These are phyloP conservation scores for Hestina assimilis DNA, from an alignment of 1,140 invertebrate genomes.

Conservation along the genomic window DNA sequence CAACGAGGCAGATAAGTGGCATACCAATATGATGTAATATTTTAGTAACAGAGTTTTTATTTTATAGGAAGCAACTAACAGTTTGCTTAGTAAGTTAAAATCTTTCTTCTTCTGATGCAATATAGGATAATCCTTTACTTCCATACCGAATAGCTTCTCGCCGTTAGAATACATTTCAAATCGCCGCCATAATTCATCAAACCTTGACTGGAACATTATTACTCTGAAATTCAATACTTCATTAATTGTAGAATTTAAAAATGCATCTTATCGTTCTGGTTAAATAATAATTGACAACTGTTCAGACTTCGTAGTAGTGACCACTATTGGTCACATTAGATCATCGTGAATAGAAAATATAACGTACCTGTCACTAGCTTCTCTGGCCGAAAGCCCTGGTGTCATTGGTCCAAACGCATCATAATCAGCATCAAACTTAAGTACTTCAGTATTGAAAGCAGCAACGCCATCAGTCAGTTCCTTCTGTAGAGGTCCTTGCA, in stretches of 20 bases:
- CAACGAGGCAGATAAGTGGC: too few species aligned
- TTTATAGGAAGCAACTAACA: conserved; percentile 75
- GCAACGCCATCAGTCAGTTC: conserved; percentile 86
- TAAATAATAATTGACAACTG: too few species aligned
- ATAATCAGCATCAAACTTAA: conserved; percentile 86
- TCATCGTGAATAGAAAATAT: not conserved
- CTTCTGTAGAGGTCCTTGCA: conserved; percentile 86
- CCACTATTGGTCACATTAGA: too few species aligned
- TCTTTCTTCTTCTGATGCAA: conserved; percentile 88
- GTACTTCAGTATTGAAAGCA: conserved; percentile 83
- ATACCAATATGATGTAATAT: not conserved
- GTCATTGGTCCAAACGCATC: conserved; percentile 90
- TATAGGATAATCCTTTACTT: conserved; percentile 88
- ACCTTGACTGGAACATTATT: conserved; percentile 86
- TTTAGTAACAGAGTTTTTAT: not conserved
- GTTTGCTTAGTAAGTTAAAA: conserved; percentile 89
- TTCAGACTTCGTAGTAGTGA: too few species aligned
- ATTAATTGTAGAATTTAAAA: too few species aligned
- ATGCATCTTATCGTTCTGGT: too few species aligned
- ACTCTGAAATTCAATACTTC: conserved; percentile 71
- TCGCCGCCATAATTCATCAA: conserved; percentile 88
- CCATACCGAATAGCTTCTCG: conserved; percentile 89
- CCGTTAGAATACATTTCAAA: conserved; percentile 89
- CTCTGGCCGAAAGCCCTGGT: conserved; percentile 87
- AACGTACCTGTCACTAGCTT: conserved; percentile 87